phyloP scores from a whole-genome alignment of 1,140 invertebrate species.

The Platorchestia sp. region DNA sequence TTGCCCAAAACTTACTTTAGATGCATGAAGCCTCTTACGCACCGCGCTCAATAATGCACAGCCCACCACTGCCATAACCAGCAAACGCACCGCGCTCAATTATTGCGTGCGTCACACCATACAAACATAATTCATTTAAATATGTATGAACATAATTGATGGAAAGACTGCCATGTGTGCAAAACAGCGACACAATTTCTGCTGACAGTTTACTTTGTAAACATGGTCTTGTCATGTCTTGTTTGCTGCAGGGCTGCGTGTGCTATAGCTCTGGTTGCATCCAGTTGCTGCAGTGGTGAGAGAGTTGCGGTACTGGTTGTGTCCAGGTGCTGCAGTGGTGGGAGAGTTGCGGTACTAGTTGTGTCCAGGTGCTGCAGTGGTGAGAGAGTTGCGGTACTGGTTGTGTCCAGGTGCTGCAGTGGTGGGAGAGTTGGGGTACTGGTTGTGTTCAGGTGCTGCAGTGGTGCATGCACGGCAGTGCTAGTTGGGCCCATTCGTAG shows the following conservation, averaged over 20 bases:
- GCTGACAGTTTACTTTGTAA: background rate
- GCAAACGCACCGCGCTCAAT: background rate
- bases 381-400: no score
- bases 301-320: no score
- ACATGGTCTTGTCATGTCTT: background rate
- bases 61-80: no score
- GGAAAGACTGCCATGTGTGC: background rate
- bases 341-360: background rate
- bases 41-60: no score
- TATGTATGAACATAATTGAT: background rate
- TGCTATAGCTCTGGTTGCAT: no score
- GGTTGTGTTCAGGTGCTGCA: background rate
- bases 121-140: background rate
- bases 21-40: background rate
- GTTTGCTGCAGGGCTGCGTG: background rate
- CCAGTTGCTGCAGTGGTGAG: no score
- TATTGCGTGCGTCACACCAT: background rate
- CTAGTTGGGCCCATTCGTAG: background rate
- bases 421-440: no score
- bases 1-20: background rate
- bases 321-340: background rate
- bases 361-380: background rate
- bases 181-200: background rate
- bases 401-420: background rate
- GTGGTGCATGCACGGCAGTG: background rate